Conservation (phyloP, 2,113 vertebrate species). For the Prunella fulvescens region DNA sequence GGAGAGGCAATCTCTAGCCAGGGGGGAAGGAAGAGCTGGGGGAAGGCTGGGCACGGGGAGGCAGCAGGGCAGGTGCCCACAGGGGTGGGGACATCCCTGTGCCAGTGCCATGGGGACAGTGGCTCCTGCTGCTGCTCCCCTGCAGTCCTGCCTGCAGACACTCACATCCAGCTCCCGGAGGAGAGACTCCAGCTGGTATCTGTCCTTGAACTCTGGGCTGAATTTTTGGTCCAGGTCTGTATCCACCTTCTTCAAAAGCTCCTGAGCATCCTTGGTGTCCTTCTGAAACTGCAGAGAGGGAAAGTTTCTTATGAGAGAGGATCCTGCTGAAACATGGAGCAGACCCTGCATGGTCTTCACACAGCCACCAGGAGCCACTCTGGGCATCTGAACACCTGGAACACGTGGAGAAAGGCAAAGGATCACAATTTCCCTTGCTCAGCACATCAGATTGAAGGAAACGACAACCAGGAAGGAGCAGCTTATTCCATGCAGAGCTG, state of each 20-base stretch:
- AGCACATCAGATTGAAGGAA: neutral
- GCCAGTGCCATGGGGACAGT: fast-evolving
- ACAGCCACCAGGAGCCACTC: neutral
- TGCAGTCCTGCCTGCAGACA: neutral
- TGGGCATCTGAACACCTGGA: neutral
- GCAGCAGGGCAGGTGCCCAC: neutral
- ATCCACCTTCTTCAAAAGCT: conserved; percentile 87
- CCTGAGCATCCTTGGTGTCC: conserved; percentile 88
- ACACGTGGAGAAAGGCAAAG: neutral
- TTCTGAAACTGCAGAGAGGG: conserved; percentile 81
- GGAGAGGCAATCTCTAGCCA: conserved; percentile 33
- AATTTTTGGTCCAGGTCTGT: conserved; percentile 91
- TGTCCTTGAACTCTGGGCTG: conserved; percentile 92
- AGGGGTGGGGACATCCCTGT: fast-evolving
- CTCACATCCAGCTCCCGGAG: conserved; percentile 88
- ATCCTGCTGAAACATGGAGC: neutral
- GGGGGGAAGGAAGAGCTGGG: conserved; percentile 3
- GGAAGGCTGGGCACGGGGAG: neutral
- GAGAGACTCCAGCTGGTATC: conserved; percentile 88
- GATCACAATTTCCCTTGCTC: fast-evolving
- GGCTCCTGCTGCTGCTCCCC: neutral
- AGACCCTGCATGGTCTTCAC: neutral
- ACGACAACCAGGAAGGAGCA: neutral
- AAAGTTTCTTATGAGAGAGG: neutral
- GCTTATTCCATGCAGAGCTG: neutral